These are phyloP conservation scores for Aramus guarauna DNA, from an alignment of 2,113 vertebrate genomes.

Conservation along the genomic window DNA sequence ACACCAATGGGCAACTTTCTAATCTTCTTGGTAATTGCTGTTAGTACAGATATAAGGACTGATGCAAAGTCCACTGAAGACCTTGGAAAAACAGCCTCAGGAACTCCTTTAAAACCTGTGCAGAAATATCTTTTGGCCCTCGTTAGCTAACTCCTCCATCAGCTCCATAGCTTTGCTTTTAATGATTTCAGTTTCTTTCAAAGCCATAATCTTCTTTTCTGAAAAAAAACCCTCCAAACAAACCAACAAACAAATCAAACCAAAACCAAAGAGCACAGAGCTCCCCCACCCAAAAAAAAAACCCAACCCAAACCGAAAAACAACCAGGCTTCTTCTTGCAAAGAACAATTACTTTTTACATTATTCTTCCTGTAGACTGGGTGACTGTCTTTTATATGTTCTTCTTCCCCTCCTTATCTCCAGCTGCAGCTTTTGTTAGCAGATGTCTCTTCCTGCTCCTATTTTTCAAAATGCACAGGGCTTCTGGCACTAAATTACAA, in stretches of 20 bases:
- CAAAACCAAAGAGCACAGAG: neutral
- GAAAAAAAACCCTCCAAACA: too few species aligned
- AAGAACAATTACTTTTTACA: neutral
- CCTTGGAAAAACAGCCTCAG: neutral
- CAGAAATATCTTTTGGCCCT: neutral
- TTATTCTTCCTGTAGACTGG: neutral
- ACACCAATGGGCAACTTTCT: neutral
- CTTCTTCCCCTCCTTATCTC: neutral
- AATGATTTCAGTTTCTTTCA: neutral
- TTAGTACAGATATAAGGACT: neutral
- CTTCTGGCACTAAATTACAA: neutral
- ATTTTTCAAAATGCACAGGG: neutral
- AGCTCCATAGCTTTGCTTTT: neutral
- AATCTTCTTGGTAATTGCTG: constrained; percentile 10
- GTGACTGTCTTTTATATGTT: neutral
- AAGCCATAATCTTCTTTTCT: neutral
- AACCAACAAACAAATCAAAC: too few species aligned
- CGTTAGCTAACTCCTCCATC: neutral
- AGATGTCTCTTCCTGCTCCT: neutral
- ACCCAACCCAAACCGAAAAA: too few species aligned
- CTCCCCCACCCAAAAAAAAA: neutral
- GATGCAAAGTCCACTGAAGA: neutral
- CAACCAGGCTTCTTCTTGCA: neutral
- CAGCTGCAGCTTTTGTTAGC: neutral
- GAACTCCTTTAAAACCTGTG: neutral